A percentile compares a stretch with the other conserved stretches of the same genome.
These are phyloP conservation scores for Stegastes partitus DNA, from an alignment of 2,113 vertebrate genomes.

Conservation along the genomic window DNA sequence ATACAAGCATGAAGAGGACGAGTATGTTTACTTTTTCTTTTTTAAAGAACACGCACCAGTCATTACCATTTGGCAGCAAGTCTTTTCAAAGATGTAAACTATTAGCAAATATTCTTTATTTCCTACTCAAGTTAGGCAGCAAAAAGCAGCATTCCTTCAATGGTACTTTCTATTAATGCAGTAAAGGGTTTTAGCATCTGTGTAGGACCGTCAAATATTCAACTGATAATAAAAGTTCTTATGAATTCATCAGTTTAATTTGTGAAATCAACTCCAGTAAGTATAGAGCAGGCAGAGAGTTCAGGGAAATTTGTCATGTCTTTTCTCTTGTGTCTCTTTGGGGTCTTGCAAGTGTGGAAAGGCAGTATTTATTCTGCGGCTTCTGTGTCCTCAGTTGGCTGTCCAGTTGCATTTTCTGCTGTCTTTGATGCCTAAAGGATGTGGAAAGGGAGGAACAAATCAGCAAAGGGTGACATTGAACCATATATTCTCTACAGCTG, in stretches of 20 bases:
- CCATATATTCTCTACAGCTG: neutral
- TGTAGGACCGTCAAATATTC: slow-evolving; percentile 21
- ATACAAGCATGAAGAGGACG: neutral
- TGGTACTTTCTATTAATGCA: slow-evolving; percentile 32
- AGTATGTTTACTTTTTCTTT: too few species aligned
- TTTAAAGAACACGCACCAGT: neutral
- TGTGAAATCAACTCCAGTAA: slow-evolving; percentile 34
- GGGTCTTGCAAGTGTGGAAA: slow-evolving; percentile 61
- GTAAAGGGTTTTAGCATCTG: slow-evolving; percentile 62
- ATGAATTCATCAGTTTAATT: slow-evolving; percentile 41
- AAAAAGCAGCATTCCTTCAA: slow-evolving; percentile 2
- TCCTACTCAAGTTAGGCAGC: neutral
- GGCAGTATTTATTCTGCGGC: slow-evolving; percentile 87
- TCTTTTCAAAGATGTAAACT: slow-evolving; percentile 28
- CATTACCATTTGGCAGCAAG: slow-evolving; percentile 35
- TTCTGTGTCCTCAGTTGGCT: slow-evolving; percentile 88
- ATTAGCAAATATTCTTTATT: slow-evolving; percentile 31
- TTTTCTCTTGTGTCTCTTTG: slow-evolving; percentile 62
- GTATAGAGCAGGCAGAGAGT: slow-evolving; percentile 31
- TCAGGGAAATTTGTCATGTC: slow-evolving; percentile 37
- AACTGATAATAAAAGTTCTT: slow-evolving; percentile 23
- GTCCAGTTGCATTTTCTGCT: slow-evolving; percentile 92
- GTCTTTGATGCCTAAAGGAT: slow-evolving; percentile 92
- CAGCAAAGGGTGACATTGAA: neutral
- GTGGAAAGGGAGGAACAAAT: neutral